Evolutionary conservation across 2,113 vertebrate genomes (phyloP), one percentile per base, ranked within the genome.

Genomic region (Pimephales promelas): DNA sequence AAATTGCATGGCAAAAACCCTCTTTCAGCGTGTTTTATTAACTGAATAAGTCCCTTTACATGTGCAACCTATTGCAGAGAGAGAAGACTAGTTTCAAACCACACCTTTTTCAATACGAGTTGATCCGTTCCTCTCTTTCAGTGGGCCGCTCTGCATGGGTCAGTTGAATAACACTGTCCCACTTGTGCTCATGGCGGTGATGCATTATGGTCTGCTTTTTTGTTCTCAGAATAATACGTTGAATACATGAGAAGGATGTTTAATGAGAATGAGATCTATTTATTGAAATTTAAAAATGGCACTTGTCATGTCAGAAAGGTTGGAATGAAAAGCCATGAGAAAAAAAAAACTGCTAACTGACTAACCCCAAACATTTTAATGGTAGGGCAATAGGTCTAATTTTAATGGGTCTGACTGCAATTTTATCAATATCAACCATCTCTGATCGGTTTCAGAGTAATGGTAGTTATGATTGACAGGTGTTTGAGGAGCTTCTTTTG

Each of bases 401-500:
- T 75, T 56, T 8, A 34, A 34, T 36, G 31, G 14, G 20, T n/a
- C n/a, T n/a, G n/a, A n/a, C n/a, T n/a, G n/a, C n/a, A n/a, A n/a
- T n/a, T n/a, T 40, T 28, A 28, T n/a, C 24, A 3, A 68, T 68
- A n/a, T 26, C 36, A 26, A 61, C 36, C 76, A 45, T 78, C 10
- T 64, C 16, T 45, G 78, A 59, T n/a, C 64, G 64, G 47, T 64
- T 70, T 31, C 47, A 52, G 49, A 79, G 3, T 79, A 84, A 86
- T 40, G 54, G 66, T 73, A 70, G 49, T 26, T 79, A 36, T 85
- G 66, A 87, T 85, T 54, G 22, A 77, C 74, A 87, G 86, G 93
- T 95, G 40, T 95, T 95, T 78, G 94, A 95, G 85, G 94, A 94
- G 89, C 64, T 95, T 59, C 91, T 95, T 1, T 90, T 94, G 10